A percentile compares a stretch with the other conserved stretches of the same genome.
Evolutionary conservation across 2,797 vertebrate genomes (phyloP).

Genomic region (Petrocephalus sullivani): DNA sequence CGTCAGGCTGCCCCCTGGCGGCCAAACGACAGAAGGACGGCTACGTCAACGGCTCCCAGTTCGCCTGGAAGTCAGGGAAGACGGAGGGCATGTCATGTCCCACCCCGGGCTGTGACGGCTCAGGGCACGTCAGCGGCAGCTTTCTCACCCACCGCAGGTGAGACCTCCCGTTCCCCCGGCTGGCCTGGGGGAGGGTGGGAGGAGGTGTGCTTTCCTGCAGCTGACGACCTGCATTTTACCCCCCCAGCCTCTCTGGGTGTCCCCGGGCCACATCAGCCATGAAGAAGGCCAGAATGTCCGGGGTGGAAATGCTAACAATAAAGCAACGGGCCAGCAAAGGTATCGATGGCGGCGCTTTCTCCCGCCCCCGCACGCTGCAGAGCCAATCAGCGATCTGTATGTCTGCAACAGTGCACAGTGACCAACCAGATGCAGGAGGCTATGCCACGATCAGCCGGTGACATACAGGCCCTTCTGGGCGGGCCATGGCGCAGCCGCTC

Average conservation of each 20-base stretch:
- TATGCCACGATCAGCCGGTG: background rate
- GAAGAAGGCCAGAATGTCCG: constrained; percentile 94
- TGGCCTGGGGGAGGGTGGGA: background rate
- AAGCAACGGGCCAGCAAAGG: constrained; percentile 93
- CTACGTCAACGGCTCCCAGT: constrained; percentile 89
- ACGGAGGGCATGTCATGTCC: constrained; percentile 96
- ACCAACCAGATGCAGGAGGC: background rate
- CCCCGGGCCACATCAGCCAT: constrained; percentile 91
- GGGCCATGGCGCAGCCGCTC: background rate
- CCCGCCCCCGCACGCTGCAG: background rate
- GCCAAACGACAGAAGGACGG: constrained; percentile 96
- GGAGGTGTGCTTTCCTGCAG: background rate
- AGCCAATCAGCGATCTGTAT: background rate
- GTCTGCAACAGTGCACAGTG: background rate
- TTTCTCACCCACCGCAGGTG: constrained; percentile 97
- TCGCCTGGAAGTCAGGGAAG: constrained; percentile 95
- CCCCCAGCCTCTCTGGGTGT: constrained; percentile 85
- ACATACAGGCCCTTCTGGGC: background rate
- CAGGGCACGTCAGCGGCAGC: constrained; percentile 94
- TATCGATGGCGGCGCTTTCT: constrained; percentile 43
- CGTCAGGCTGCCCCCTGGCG: constrained; percentile 91
- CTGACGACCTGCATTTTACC: background rate
- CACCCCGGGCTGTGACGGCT: constrained; percentile 93
- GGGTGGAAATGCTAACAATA: constrained; percentile 96
- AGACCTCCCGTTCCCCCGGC: background rate